Evolutionary conservation across 2,797 vertebrate genomes (phyloP).

Genomic region (Danio choprae): DNA sequence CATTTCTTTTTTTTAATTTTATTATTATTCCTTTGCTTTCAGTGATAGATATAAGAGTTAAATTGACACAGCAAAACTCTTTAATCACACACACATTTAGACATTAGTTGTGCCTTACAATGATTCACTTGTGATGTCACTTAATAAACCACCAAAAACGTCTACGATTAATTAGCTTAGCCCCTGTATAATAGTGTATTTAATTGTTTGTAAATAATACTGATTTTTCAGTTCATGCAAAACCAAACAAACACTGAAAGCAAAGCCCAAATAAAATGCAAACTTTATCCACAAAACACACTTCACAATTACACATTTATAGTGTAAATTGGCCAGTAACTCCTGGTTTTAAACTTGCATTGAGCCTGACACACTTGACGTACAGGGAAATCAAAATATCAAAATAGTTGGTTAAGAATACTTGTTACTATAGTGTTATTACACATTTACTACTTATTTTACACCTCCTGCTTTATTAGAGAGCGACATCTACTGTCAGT

Average conservation of each 20-base stretch:
- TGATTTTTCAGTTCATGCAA: not conserved
- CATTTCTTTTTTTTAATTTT: too few relatives aligned
- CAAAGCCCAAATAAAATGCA: not conserved
- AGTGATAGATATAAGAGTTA: not conserved
- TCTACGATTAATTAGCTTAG: not conserved
- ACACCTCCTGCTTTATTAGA: not conserved
- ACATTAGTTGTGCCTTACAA: not conserved
- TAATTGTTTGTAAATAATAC: not conserved
- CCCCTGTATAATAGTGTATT: not conserved
- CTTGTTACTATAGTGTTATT: too few relatives aligned
- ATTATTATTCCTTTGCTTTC: not conserved
- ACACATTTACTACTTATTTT: not conserved
- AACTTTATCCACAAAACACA: not conserved
- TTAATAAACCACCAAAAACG: not conserved
- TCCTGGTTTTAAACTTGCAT: not conserved
- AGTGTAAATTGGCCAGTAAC: not conserved
- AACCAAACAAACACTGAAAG: not conserved
- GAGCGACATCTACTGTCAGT: constrained; percentile 4
- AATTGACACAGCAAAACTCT: not conserved
- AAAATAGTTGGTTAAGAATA: not conserved
- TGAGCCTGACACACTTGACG: not conserved
- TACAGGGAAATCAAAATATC: not conserved
- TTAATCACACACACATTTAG: too few relatives aligned
- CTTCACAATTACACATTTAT: not conserved
- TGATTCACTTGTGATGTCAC: not conserved